Evolutionary conservation across 2,888 invertebrate species (phyloP).

Genomic region (Opisthograptis luteolata): DNA sequence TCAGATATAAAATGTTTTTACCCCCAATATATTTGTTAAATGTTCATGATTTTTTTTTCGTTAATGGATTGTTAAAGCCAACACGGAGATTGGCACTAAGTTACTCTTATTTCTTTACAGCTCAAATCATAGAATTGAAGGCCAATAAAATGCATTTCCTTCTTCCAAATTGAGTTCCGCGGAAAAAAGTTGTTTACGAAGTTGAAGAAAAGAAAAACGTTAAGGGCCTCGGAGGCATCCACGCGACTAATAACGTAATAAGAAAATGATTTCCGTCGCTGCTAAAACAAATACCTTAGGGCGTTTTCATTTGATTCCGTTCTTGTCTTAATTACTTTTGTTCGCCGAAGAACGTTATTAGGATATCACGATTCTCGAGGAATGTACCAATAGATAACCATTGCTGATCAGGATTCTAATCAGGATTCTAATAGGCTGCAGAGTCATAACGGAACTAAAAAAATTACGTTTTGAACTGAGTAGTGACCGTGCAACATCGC

Average conservation of each 20-base stretch:
- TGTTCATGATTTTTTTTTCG: too few species aligned
- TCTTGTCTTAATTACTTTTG: slow-evolving; percentile 22
- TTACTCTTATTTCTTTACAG: too few species aligned
- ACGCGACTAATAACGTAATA: slow-evolving; percentile 55
- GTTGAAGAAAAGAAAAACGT: slow-evolving; percentile 24
- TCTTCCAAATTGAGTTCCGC: slow-evolving; percentile 50
- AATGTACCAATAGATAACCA: too few species aligned
- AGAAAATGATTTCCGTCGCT: slow-evolving; percentile 23
- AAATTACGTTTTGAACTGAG: slow-evolving; percentile 38
- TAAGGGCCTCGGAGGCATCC: slow-evolving; percentile 54
- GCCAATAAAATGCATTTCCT: slow-evolving; percentile 53
- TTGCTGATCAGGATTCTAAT: too few species aligned
- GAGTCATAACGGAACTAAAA: too few species aligned
- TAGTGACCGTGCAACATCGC: too few species aligned
- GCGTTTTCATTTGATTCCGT: slow-evolving; percentile 18
- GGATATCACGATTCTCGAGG: slow-evolving; percentile 6
- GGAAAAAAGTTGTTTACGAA: slow-evolving; percentile 50
- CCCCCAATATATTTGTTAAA: too few species aligned
- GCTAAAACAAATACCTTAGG: slow-evolving; percentile 18
- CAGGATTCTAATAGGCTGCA: too few species aligned
- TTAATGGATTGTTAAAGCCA: too few species aligned
- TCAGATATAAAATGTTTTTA: too few species aligned
- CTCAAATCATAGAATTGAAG: slow-evolving; percentile 50
- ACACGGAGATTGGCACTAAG: too few species aligned
- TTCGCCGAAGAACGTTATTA: slow-evolving; percentile 14